Conservation (phyloP, 2,113 vertebrate genomes). For the Chinchilla lanigera region DNA sequence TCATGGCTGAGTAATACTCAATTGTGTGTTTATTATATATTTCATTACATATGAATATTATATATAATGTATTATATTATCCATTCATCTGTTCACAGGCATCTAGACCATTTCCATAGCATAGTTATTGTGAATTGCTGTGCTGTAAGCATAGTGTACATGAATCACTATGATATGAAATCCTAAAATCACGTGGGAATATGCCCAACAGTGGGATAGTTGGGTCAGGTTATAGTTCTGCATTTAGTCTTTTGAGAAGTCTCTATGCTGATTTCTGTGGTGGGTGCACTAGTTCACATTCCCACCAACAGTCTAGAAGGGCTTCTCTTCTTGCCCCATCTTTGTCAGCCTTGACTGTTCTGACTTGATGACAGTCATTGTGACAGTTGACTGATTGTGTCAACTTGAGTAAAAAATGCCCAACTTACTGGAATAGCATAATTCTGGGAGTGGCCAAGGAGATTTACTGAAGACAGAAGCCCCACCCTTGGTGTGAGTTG, state of each 20-base stretch:
- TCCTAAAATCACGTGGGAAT: background rate
- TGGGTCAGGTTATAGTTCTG: background rate
- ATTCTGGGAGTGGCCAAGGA: background rate
- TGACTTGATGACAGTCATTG: too few relatives aligned
- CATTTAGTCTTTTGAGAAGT: background rate
- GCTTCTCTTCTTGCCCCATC: background rate
- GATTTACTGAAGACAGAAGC: background rate
- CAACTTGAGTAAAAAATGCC: background rate
- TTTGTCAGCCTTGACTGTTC: background rate
- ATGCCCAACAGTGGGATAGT: background rate
- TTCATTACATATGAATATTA: background rate
- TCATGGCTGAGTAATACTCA: background rate
- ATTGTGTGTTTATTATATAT: background rate
- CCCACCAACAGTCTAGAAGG: background rate
- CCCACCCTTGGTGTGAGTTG: background rate
- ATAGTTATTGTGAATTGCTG: background rate
- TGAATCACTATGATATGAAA: background rate
- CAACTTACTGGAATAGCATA: background rate
- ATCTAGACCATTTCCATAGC: background rate
- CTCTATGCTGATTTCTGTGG: background rate
- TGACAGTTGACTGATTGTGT: background rate
- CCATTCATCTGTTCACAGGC: background rate
- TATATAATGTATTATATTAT: background rate
- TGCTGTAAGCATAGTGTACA: background rate
- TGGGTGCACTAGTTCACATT: background rate